Evolutionary conservation across 37 sponge, comb jelly and placozoan species (phyloP).

Genomic region (Cliona cf. orientalis): DNA sequence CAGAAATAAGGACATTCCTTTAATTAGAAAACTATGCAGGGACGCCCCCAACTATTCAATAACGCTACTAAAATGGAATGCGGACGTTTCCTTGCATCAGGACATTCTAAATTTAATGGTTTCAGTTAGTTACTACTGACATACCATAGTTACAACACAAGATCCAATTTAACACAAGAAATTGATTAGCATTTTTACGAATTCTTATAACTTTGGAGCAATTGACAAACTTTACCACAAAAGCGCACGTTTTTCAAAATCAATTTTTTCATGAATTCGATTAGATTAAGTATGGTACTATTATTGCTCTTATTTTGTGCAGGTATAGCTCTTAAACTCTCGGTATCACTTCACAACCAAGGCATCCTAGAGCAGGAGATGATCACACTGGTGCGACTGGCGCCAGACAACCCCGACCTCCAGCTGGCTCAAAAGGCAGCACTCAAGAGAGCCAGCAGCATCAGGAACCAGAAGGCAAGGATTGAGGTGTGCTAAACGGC

Average conservation of each 20-base stretch:
- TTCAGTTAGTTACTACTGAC: background rate
- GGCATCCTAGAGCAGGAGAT: constrained; percentile 62
- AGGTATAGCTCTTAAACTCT: constrained; percentile 60
- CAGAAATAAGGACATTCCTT: too few relatives aligned
- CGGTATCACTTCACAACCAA: constrained; percentile 70
- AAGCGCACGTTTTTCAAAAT: too few relatives aligned
- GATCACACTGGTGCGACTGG: constrained; percentile 17
- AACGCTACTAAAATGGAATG: background rate
- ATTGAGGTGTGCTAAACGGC: too few relatives aligned
- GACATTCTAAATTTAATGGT: background rate
- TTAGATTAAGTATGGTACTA: too few relatives aligned
- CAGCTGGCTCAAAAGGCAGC: background rate
- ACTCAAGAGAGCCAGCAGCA: too few relatives aligned
- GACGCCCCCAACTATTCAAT: too few relatives aligned
- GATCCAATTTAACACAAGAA: too few relatives aligned
- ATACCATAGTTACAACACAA: background rate
- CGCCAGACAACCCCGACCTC: constrained; percentile 4
- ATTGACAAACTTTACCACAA: too few relatives aligned
- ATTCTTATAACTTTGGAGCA: too few relatives aligned
- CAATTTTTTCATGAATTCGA: too few relatives aligned
- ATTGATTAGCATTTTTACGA: background rate
- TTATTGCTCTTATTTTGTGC: background rate
- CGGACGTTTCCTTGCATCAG: background rate
- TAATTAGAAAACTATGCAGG: too few relatives aligned
- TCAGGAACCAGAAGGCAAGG: too few relatives aligned